These are phyloP conservation scores for Orientallactaga bullata DNA, from an alignment of 2,113 vertebrate species.

Conservation along the genomic window DNA sequence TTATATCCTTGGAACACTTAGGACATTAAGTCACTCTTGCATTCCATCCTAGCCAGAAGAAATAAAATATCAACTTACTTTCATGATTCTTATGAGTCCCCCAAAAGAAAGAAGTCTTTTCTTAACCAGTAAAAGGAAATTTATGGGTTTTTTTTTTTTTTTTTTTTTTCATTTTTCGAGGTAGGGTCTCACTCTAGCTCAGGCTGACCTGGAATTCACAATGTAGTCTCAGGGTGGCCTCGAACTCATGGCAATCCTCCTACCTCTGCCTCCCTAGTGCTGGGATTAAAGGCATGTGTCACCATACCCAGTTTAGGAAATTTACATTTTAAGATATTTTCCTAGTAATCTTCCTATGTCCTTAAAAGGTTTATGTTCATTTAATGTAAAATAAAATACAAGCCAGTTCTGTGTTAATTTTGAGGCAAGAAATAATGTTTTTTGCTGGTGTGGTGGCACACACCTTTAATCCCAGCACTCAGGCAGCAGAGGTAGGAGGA, in stretches of 20 bases:
- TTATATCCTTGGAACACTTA: constrained; percentile 48
- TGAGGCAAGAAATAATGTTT: constrained; percentile 38
- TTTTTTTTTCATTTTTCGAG: no score
- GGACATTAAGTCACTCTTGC: constrained; percentile 18
- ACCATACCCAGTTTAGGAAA: no score
- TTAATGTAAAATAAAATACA: constrained; percentile 66
- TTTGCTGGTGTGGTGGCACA: no score
- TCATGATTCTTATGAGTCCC: not conserved
- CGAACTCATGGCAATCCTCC: no score
- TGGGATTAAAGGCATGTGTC: no score
- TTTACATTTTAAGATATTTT: constrained; percentile 49
- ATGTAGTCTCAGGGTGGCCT: no score
- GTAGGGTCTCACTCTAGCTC: no score
- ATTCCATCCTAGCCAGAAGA: constrained; percentile 35
- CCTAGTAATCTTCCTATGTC: not conserved
- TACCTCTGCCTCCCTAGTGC: no score
- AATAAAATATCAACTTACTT: constrained; percentile 26
- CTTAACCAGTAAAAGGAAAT: constrained; percentile 28
- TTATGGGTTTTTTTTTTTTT: no score
- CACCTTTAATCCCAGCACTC: no score
- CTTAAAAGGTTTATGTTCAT: constrained; percentile 40
- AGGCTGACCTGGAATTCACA: no score
- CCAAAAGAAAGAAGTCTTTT: constrained; percentile 45
- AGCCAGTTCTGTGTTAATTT: constrained; percentile 43
- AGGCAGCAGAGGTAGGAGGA: no score